A percentile compares a stretch with the other conserved stretches of the same genome.
Conservation (phyloP, 1,140 invertebrate species). For the Eriocheir sinensis region DNA sequence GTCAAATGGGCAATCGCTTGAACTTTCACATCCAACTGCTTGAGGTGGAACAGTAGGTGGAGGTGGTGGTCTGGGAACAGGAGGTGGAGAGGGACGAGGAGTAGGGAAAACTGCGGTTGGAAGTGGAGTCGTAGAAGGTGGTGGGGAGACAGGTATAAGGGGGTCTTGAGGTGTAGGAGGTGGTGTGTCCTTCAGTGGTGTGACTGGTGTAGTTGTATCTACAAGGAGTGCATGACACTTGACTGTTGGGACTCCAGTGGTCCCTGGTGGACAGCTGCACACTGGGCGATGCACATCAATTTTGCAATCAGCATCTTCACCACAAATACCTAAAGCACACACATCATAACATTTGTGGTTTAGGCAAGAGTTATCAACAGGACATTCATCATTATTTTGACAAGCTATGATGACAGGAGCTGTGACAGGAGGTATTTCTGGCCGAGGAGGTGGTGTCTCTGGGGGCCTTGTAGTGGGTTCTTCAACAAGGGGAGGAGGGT, state of each 20-base stretch:
- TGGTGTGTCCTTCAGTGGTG: slow-evolving; percentile 54
- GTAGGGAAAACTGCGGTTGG: not conserved
- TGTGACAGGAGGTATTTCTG: slow-evolving; percentile 56
- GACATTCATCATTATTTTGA: slow-evolving; percentile 89
- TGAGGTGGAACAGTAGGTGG: slow-evolving; percentile 81
- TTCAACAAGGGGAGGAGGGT: slow-evolving; percentile 66
- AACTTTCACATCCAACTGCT: slow-evolving; percentile 88
- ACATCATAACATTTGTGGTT: slow-evolving; percentile 80
- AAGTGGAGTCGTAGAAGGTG: slow-evolving; percentile 34
- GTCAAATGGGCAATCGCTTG: slow-evolving; percentile 89
- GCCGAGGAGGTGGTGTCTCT: slow-evolving; percentile 79
- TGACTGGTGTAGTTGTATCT: slow-evolving; percentile 13
- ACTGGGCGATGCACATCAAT: slow-evolving; percentile 85
- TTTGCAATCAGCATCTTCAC: slow-evolving; percentile 81
- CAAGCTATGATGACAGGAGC: slow-evolving; percentile 85
- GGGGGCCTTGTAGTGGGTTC: slow-evolving; percentile 67
- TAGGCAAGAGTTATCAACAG: slow-evolving; percentile 75
- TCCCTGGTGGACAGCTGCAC: slow-evolving; percentile 86
- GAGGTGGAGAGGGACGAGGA: slow-evolving; percentile 41
- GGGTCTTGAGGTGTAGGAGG: slow-evolving; percentile 35
- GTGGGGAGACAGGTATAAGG: slow-evolving; percentile 48
- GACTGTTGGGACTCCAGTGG: slow-evolving; percentile 80
- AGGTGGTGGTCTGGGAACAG: slow-evolving; percentile 38
- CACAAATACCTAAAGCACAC: slow-evolving; percentile 85
- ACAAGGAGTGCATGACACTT: slow-evolving; percentile 80